Evolutionary conservation across 2,113 vertebrate species (phyloP).

Genomic region (Taxidea taxus): DNA sequence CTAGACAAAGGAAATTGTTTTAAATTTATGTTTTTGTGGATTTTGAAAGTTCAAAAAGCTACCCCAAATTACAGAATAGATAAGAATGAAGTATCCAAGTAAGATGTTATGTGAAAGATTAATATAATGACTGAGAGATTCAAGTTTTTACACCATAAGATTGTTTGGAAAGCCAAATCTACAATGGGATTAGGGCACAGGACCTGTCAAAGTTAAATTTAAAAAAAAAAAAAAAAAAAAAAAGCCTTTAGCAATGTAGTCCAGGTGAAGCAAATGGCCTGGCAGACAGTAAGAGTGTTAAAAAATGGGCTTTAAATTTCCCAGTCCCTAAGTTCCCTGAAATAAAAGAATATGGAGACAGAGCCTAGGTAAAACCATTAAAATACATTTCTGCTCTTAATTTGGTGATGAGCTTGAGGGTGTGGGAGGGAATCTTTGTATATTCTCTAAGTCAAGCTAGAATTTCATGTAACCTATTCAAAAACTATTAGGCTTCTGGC

Average conservation of each 20-base stretch:
- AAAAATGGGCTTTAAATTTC: background rate
- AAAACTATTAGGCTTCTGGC: background rate
- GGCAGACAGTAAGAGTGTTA: background rate
- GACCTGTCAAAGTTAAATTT: background rate
- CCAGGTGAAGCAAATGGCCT: background rate
- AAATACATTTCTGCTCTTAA: constrained; percentile 37
- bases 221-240: background rate
- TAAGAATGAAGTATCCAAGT: background rate
- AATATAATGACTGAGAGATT: background rate
- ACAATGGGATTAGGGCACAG: background rate
- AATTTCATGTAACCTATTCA: background rate
- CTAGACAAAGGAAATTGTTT: background rate
- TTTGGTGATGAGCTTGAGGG: background rate
- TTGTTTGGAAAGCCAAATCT: background rate
- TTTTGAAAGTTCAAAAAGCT: background rate
- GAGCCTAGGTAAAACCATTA: background rate
- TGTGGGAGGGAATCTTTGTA: background rate
- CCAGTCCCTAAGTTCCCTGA: background rate
- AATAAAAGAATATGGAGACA: constrained; percentile 11
- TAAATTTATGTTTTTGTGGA: background rate
- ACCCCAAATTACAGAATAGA: background rate
- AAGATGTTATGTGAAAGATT: background rate
- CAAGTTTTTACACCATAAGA: background rate
- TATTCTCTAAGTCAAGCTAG: background rate
- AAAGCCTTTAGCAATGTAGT: background rate